Conservation (phyloP, 2,888 invertebrate species). For the Bimastos eiseni region DNA sequence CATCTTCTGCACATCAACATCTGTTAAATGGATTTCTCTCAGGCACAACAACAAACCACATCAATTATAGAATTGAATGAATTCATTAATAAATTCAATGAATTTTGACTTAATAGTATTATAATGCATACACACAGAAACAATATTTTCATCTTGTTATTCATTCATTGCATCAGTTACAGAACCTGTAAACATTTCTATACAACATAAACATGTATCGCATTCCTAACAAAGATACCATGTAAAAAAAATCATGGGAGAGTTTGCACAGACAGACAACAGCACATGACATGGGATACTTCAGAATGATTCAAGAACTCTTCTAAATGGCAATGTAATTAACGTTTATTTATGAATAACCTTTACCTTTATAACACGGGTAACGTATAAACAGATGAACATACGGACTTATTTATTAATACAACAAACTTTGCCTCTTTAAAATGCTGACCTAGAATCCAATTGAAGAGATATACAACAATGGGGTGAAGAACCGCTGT, state of each 20-base stretch:
- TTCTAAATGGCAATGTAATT: not conserved
- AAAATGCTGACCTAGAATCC: not conserved
- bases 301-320: not conserved
- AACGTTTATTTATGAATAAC: not conserved
- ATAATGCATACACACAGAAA: not conserved
- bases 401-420: not conserved
- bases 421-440: not conserved
- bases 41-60: not conserved
- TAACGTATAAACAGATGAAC: constrained; percentile 3
- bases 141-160: not conserved
- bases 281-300: not conserved
- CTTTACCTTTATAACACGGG: not conserved
- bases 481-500: not conserved
- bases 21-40: not conserved
- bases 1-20: not conserved
- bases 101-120: not conserved
- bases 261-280: not conserved
- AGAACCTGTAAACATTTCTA: not conserved
- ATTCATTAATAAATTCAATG: not conserved
- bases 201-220: not conserved
- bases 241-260: not conserved
- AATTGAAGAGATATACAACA: constrained; percentile 13
- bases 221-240: not conserved
- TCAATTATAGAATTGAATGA: not conserved
- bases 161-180: not conserved